Percentiles rank a stretch among this genome's conserved stretches.
Conservation (phyloP, 2,797 vertebrate species). For the Gymnothorax javanicus region DNA sequence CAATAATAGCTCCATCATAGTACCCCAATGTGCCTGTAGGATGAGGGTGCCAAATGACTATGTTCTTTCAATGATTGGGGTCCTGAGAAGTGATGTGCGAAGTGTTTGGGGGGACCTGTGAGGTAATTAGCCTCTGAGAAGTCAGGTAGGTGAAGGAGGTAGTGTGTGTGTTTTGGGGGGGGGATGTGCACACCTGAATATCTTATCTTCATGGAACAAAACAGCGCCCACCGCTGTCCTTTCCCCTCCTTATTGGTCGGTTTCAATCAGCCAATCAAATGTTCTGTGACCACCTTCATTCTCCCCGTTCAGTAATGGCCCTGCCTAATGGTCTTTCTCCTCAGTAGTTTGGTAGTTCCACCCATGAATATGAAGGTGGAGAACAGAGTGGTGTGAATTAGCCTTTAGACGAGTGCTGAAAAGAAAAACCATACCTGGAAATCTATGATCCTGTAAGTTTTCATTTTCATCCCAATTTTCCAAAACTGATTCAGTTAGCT, state of each 20-base stretch:
- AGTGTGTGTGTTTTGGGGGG: no score
- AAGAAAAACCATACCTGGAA: no score
- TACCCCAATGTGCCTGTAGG: no score
- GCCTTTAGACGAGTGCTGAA: background rate
- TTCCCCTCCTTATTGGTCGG: background rate
- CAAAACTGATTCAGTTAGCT: no score
- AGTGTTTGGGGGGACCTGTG: background rate
- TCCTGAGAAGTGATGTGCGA: background rate
- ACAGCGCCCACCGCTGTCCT: conserved; percentile 35
- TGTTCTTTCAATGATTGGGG: background rate
- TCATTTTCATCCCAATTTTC: no score
- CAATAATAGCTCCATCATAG: no score
- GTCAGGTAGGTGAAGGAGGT: background rate
- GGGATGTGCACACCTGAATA: conserved; percentile 31
- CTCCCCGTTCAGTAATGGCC: background rate
- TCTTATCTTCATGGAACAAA: conserved; percentile 51
- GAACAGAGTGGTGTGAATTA: background rate
- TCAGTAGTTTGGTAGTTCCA: no score
- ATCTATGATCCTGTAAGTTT: no score
- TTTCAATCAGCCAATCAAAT: background rate
- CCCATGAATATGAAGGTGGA: no score
- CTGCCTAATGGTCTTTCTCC: background rate
- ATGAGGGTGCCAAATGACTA: background rate
- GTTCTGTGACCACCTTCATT: background rate
- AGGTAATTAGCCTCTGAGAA: no score